Base-by-base conservation (phyloP, 2,797 vertebrate species). In the Telmatherina bonti region DNA sequence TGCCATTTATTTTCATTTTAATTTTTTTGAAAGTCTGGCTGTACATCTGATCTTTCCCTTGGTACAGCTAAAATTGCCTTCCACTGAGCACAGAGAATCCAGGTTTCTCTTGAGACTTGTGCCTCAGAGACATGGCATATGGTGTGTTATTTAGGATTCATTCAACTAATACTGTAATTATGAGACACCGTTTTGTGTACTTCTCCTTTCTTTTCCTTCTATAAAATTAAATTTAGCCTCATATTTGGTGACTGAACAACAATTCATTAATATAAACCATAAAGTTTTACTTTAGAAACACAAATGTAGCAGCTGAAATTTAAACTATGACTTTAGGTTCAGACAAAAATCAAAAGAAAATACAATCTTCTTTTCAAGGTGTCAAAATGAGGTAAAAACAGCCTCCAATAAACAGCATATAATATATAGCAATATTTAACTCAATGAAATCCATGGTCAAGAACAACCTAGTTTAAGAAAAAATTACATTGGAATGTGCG, bases 131-230 rank as follows among this genome's bases (percentile, higher is more conserved):
- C 66, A 61, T 7, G 62, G 80, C 60, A 82, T 72, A 57, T 75
- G 70, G 60, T 84, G 74, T 70, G 86, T 84, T 84, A 85, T 84
- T 91, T 72, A 88, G 81, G 38, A 69, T 59, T 64, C 54, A 30
- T 88, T 86, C 78, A 78, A 67, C 56, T 70, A 52, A 72, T 82
- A 11, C 36, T 38, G 13, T 15, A 61, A 82, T 76, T 66, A 80
- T 61, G 33, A 81, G 83, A 78, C 26, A 53, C 30, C 74, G 59
- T 22, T 38, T 62, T 78, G 30, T 74, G 62, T 54, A 62, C 43
- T 61, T 72, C 60, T 54, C 52, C 53, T 62, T 62, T 52, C 22
- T 27, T 47, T 35, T 63, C 10, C 4, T 36, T 52, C 65, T 24
- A 35, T 11, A 5, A 41, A 68, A 53, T 80, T n/a, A 81, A 80